Evolutionary conservation across 2,797 vertebrate genomes (phyloP), one percentile per base, ranked within the genome.

Genomic region (Distichodus sexfasciatus): DNA sequence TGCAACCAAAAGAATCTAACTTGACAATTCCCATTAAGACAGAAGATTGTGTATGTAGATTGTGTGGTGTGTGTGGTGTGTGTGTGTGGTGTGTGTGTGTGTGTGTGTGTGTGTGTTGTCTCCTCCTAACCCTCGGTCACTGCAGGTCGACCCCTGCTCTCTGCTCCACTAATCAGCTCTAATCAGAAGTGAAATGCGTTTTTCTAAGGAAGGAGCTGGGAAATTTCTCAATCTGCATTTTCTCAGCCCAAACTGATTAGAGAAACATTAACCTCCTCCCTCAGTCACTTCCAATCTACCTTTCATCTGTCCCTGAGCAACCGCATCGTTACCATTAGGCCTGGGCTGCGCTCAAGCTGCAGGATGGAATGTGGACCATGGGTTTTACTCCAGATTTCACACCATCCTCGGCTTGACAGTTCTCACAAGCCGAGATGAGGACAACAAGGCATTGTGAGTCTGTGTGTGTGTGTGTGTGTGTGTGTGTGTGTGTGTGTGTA

Each of bases 151-250:
- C 67, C 59, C 53, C 82, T 83, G 69, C 36, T 82, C 80, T 81
- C 82, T 81, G 73, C 78, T 84, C 85, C 81, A 81, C 87, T 88
- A 90, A 88, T 91, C 76, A 84, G 61, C 55, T 74, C 82, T 87
- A 92, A 89, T 92, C 89, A 92, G 87, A 92, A 92, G 90, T 91
- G 91, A 91, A 91, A 90, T 92, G 90, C 89, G 88, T 91, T 92
- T 92, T 92, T 91, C 89, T 89, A 89, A 91, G 90, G 90, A 92
- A 93, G 91, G 91, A 86, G 88, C 91, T 92, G 91, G 91, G 91
- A 92, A 92, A 91, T 92, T 92, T 93, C 91, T 91, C 90, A 91
- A 91, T 93, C 90, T 91, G 90, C 89, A 91, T 91, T 91, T 79
- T 91, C 87, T 91, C 90, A 88, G 88, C 88, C 91, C 87, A 84